Percentiles rank a stretch among this genome's conserved stretches.
These are phyloP conservation scores for Epistrophe grossulariae DNA, from an alignment of 2,888 invertebrate genomes.

Conservation along the genomic window DNA sequence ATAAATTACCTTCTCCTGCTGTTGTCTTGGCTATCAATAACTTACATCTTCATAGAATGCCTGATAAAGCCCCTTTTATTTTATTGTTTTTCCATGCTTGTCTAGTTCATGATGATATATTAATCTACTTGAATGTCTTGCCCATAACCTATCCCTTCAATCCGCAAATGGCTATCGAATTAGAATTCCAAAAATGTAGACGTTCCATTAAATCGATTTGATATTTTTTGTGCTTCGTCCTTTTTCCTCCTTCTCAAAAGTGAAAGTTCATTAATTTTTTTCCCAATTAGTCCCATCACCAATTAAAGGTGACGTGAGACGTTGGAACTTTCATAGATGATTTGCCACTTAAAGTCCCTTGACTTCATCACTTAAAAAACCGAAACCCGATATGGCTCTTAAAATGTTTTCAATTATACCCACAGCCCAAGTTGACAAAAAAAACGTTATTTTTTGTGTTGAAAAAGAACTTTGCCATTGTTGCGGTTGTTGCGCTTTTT, in stretches of 20 bases:
- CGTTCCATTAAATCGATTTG: slow-evolving; percentile 54
- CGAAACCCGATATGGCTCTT: slow-evolving; percentile 72
- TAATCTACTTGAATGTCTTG: slow-evolving; percentile 59
- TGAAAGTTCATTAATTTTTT: slow-evolving; percentile 69
- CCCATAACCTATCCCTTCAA: not conserved
- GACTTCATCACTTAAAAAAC: slow-evolving; percentile 56
- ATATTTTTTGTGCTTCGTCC: slow-evolving; percentile 12
- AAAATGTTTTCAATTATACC: slow-evolving; percentile 74
- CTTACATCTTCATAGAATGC: slow-evolving; percentile 71
- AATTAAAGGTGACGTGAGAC: slow-evolving; percentile 75
- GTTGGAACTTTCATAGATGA: slow-evolving; percentile 73
- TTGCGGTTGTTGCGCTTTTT: slow-evolving; percentile 74
- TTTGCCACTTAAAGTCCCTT: slow-evolving; percentile 74
- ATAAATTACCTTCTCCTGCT: slow-evolving; percentile 64
- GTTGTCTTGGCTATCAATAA: slow-evolving; percentile 68
- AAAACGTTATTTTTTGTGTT: slow-evolving; percentile 28
- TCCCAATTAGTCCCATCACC: slow-evolving; percentile 74
- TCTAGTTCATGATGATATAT: slow-evolving; percentile 64
- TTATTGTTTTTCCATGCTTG: slow-evolving; percentile 67
- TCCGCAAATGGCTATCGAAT: slow-evolving; percentile 44
- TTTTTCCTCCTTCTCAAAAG: slow-evolving; percentile 33
- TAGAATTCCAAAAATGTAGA: slow-evolving; percentile 72
- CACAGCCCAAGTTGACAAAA: slow-evolving; percentile 41
- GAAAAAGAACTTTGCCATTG: slow-evolving; percentile 59
- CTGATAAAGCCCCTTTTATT: slow-evolving; percentile 54